These are phyloP conservation scores for Hemicordylus capensis DNA, from an alignment of 2,113 vertebrate genomes.

Conservation along the genomic window DNA sequence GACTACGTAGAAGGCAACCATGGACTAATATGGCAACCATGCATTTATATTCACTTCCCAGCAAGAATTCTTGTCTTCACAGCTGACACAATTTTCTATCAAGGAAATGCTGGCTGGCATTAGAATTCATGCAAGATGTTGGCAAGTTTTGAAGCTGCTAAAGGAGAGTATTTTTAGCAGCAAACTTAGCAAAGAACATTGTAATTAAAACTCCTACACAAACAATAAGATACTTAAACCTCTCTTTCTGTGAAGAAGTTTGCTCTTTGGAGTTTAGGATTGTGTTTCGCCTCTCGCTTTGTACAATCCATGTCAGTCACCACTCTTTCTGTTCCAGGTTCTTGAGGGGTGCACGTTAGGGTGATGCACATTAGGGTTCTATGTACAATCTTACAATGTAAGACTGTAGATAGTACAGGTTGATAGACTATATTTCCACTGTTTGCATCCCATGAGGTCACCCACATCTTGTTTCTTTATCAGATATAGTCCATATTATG, in stretches of 20 bases:
- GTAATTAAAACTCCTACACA: constrained; percentile 16
- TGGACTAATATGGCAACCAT: constrained; percentile 20
- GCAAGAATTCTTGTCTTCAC: constrained; percentile 21
- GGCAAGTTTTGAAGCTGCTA: constrained; percentile 37
- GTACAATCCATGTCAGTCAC: background rate
- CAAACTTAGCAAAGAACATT: constrained; percentile 1
- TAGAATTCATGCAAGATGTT: constrained; percentile 40
- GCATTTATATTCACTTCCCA: constrained; percentile 20
- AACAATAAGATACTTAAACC: background rate
- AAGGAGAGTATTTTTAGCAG: constrained; percentile 10
- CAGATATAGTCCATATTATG: constrained; percentile 15
- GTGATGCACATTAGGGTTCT: background rate
- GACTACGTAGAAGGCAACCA: background rate
- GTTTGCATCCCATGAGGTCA: background rate
- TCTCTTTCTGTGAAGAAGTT: background rate
- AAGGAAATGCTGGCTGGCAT: constrained; percentile 27
- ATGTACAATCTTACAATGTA: background rate
- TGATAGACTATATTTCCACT: constrained; percentile 7
- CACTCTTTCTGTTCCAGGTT: background rate
- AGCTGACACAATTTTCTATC: constrained; percentile 33
- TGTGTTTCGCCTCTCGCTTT: background rate
- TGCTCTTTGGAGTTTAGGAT: background rate
- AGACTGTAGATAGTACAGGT: background rate
- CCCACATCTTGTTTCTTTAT: background rate
- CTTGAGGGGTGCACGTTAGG: background rate